Evolutionary conservation across 2,797 vertebrate genomes (phyloP), one percentile per base, ranked within the genome.

Genomic region (Hippocampus kuda): DNA sequence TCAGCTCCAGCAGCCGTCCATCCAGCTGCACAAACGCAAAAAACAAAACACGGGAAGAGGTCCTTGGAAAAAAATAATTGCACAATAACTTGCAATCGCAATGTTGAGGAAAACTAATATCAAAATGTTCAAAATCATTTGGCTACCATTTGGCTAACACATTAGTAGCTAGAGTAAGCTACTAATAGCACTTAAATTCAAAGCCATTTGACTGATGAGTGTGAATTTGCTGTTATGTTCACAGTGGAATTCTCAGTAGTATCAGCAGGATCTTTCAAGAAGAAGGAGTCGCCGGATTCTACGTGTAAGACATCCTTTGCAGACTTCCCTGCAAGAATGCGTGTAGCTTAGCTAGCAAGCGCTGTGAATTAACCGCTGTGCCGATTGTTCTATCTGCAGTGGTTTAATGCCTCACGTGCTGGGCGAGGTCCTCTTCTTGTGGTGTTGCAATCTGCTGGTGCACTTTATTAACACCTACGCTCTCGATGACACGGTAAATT

Each of bases 401-500:
- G 94, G 94, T 72, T 85, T 95, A 68, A 70, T 94, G 48, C 93
- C 94, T 57, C 93, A 94, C 56, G 71, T 95, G 75, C 81, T 94
- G 81, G 93, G 94, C 67, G 93, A 95, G 63, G 88, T 94, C 78
- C 88, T 94, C 79, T 94, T 94, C 89, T 88, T 95, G 75, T 95
- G 93, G 94, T 92, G 92, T 77, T 95, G 92, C 85, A 95, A 93
- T 85, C 91, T 95, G 75, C 77, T 95, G 88, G 91, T 91, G 81
- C 92, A 95, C 77, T 91, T 95, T 75, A 94, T 95, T 82, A 95
- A 94, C 88, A 91, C 91, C 78, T 94, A 93, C 3, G 88, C 93
- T 0, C 93, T 93, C 72, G 93, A 95, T 0, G 93, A 95, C 75
- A 93, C 89, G 1, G 93, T 94, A 88, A 93, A 93, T 91, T 79